Base-by-base conservation (phyloP, 2,113 vertebrate genomes). In the Mus pahari region DNA sequence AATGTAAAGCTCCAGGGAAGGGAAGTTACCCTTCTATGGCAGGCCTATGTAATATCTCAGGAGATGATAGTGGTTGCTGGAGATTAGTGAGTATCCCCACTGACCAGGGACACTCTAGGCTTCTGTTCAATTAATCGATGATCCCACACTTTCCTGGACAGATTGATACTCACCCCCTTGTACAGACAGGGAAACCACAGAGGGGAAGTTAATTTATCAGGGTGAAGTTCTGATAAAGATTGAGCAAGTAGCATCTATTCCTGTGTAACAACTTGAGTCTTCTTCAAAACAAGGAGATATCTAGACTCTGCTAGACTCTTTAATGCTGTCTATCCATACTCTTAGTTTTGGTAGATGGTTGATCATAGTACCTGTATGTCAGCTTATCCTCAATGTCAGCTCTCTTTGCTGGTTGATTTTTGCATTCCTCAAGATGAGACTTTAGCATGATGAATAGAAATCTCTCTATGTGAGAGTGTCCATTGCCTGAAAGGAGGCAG, bases 391-490 rank as follows among this genome's bases (percentile, higher is more conserved):
- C 10, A 11, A 8, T 26, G 2, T 64, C 39, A 39, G 42, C 16
- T 62, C 33, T 86, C 26, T 1, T 31, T 26, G 62, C 17, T 62
- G 79, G 20, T 58, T 53, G n/a, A 60, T 24, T 42, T 79, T n/a
- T 83, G 53, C 3, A 19, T 4, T 39, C 16, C 39, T 53, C 74
- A 71, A 79, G 5, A 20, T 39, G 0, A 3, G 45, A n/a, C 42
- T 36, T 42, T 70, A 3, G 20, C 31, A 45, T 17, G 19, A 5
- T 4, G 79, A 20, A 4, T 66, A 20, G n/a, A 9, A 66, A 10
- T 50, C 22, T 1, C 28, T 28, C 8, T 45, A 2, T 0, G 0
- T 64, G 70, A 83, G 5, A 33, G 28, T 22, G 28, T 48, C 3
- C 60, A 64, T 45, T 84, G 5, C 8, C 36, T 79, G 66, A 31